These are phyloP conservation scores for Lydus trimaculatus DNA, from an alignment of 2,888 invertebrate species.

Conservation along the genomic window DNA sequence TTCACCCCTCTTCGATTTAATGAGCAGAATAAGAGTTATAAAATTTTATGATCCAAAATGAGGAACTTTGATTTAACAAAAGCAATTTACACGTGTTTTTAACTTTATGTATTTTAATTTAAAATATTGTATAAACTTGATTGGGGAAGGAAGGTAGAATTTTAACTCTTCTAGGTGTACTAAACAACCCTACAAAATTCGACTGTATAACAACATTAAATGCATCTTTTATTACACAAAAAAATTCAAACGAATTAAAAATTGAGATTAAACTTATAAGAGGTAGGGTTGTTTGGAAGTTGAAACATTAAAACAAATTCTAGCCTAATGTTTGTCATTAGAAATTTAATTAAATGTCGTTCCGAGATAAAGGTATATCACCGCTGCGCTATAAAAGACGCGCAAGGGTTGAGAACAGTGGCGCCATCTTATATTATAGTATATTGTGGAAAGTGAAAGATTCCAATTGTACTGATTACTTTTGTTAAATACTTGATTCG, in stretches of 20 bases:
- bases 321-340: neutral
- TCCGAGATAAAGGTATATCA: neutral
- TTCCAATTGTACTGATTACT: no score
- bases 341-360: neutral
- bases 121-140: conserved; percentile 28
- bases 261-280: neutral
- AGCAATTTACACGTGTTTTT: conserved; percentile 41
- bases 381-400: no score
- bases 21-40: conserved; percentile 34
- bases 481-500: no score
- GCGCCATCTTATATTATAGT: no score
- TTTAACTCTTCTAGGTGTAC: neutral
- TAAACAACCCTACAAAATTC: neutral
- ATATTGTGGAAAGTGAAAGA: no score
- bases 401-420: neutral
- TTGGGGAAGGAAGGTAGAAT: neutral
- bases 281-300: neutral
- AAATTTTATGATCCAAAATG: conserved; percentile 34
- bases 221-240: neutral
- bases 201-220: neutral
- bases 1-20: conserved; percentile 23
- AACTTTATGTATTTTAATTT: conserved; percentile 44
- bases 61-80: conserved; percentile 34
- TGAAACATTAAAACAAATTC: neutral
- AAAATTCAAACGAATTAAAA: neutral